phyloP scores from a whole-genome alignment of 30 jellyfish, hydroid and myxozoan species.

The Cassiopea andromeda region DNA sequence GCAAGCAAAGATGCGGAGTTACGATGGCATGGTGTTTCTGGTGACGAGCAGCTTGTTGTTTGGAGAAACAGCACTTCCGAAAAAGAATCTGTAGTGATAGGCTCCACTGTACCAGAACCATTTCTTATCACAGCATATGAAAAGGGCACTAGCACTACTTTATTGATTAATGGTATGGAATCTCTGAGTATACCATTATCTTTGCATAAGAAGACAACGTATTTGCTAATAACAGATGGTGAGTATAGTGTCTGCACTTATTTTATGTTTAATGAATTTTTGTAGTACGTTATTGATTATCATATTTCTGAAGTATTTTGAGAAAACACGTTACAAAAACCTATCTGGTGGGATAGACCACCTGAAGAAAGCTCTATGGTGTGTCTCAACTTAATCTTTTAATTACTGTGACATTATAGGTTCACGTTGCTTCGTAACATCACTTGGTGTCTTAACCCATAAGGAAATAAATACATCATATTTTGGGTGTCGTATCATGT shows the following conservation, averaged over 20 bases:
- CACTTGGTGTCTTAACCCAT: too few relatives aligned
- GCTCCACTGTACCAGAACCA: conserved; percentile 46
- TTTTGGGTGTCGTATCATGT: too few relatives aligned
- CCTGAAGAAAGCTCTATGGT: too few relatives aligned
- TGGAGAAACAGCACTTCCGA: conserved; percentile 20
- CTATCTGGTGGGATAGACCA: too few relatives aligned
- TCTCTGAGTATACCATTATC: conserved; percentile 42
- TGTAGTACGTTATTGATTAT: too few relatives aligned
- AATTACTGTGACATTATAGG: too few relatives aligned
- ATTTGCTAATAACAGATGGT: conserved; percentile 57
- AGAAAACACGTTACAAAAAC: too few relatives aligned
- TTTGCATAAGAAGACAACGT: conserved; percentile 49
- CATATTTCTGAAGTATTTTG: too few relatives aligned
- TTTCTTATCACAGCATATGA: conserved; percentile 38
- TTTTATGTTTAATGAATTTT: neutral
- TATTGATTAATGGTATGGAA: conserved; percentile 47
- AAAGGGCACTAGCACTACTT: conserved; percentile 61
- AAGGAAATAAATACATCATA: too few relatives aligned
- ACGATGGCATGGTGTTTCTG: conserved; percentile 67
- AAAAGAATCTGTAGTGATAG: conserved; percentile 27
- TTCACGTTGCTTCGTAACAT: too few relatives aligned
- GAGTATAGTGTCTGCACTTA: neutral
- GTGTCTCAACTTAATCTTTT: too few relatives aligned
- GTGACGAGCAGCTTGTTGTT: conserved; percentile 42
- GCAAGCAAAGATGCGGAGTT: conserved; percentile 72